Percentiles rank a stretch among this genome's conserved stretches.
Conservation (phyloP, 2,888 invertebrate species). For the Exephanes ischioxanthus region DNA sequence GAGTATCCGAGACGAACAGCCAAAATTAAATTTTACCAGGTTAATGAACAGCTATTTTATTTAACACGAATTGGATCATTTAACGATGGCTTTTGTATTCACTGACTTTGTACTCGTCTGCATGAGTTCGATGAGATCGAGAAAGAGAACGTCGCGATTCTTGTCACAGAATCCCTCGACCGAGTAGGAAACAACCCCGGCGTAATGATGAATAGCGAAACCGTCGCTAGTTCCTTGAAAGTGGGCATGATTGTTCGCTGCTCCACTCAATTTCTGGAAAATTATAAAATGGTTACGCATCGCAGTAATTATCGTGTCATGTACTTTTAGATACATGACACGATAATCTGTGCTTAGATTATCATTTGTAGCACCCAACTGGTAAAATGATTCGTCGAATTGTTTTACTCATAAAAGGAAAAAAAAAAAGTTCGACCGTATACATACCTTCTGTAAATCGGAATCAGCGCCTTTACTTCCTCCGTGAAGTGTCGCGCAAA, state of each 20-base stretch:
- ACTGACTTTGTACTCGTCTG: constrained; percentile 87
- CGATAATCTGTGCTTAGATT: constrained; percentile 37
- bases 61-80: neutral
- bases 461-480: constrained; percentile 88
- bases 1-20: constrained; percentile 53
- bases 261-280: constrained; percentile 86
- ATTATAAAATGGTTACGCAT: constrained; percentile 5
- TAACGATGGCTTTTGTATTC: neutral
- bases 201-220: constrained; percentile 89
- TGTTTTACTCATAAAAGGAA: too few species aligned
- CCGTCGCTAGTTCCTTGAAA: constrained; percentile 86
- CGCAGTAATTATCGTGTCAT: neutral
- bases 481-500: constrained; percentile 90
- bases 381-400: neutral
- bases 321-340: constrained; percentile 24
- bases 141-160: constrained; percentile 89
- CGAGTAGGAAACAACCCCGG: constrained; percentile 89
- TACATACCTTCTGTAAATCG: constrained; percentile 86
- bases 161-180: constrained; percentile 89
- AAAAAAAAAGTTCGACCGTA: neutral
- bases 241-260: constrained; percentile 87
- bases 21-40: neutral
- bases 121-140: constrained; percentile 89
- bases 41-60: neutral
- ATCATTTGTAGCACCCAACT: constrained; percentile 44